Evolutionary conservation across 2,888 invertebrate genomes (phyloP).

Genomic region (Latrodectus hesperus): DNA sequence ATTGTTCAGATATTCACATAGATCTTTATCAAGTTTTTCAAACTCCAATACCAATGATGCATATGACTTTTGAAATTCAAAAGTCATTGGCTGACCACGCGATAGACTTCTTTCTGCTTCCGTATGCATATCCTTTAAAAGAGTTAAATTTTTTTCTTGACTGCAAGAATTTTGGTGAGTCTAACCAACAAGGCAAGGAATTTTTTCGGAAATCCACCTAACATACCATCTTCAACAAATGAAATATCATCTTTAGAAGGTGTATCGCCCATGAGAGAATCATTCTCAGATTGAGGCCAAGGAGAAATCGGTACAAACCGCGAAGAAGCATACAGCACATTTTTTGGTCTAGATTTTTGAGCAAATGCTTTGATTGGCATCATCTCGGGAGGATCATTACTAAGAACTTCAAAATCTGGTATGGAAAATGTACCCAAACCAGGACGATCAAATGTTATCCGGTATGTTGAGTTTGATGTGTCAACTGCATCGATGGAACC

Average conservation of each 20-base stretch:
- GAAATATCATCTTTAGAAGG: constrained; percentile 70
- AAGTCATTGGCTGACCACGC: constrained; percentile 84
- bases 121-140: constrained; percentile 89
- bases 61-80: constrained; percentile 93
- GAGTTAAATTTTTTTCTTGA: constrained; percentile 87
- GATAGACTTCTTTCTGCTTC: constrained; percentile 87
- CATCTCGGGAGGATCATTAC: constrained; percentile 93
- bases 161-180: constrained; percentile 87
- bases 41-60: constrained; percentile 89
- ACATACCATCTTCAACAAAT: constrained; percentile 78
- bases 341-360: constrained; percentile 77
- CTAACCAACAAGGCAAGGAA: constrained; percentile 89
- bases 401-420: constrained; percentile 96
- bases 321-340: constrained; percentile 74
- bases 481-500: constrained; percentile 96
- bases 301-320: constrained; percentile 73
- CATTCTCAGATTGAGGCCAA: constrained; percentile 74
- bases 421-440: constrained; percentile 96
- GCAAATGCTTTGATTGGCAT: constrained; percentile 89
- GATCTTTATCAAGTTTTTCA: constrained; percentile 91
- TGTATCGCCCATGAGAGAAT: constrained; percentile 75
- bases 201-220: constrained; percentile 89
- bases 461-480: constrained; percentile 93
- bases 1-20: constrained; percentile 88
- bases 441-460: constrained; percentile 93